These are phyloP conservation scores for Drosophila suboccidentalis DNA, from an alignment of 2,888 invertebrate genomes.

Conservation along the genomic window DNA sequence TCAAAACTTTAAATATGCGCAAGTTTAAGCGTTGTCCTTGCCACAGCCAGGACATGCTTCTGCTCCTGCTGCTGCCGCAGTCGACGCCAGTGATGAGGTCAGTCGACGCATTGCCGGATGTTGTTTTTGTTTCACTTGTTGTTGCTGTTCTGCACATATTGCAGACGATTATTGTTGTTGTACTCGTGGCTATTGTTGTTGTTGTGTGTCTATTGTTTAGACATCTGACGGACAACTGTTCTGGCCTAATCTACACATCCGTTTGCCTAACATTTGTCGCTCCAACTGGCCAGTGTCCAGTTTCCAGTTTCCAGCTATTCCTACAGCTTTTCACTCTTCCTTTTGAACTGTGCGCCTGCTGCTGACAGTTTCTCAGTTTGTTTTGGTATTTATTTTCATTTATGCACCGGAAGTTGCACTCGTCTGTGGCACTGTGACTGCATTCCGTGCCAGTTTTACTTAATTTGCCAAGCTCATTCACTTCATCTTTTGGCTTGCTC, in stretches of 20 bases:
- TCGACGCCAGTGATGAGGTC: constrained; percentile 61
- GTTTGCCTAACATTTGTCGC: constrained; percentile 75
- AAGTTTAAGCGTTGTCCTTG: constrained; percentile 70
- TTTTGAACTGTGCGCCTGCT: constrained; percentile 34
- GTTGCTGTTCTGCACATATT: constrained; percentile 64
- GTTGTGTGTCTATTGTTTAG: constrained; percentile 71
- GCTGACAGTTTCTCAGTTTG: constrained; percentile 60
- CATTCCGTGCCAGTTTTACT: constrained; percentile 57
- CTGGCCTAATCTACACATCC: constrained; percentile 77
- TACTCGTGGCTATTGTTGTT: constrained; percentile 34
- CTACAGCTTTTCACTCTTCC: constrained; percentile 20
- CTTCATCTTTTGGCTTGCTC: constrained; percentile 14
- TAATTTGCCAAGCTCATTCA: constrained; percentile 59
- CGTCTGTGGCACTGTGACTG: constrained; percentile 43
- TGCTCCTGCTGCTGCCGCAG: constrained; percentile 18
- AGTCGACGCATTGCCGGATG: constrained; percentile 70
- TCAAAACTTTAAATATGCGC: constrained; percentile 82
- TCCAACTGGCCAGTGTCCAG: constrained; percentile 47
- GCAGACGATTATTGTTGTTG: constrained; percentile 51
- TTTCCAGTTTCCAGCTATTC: constrained; percentile 13
- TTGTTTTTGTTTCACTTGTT: constrained; percentile 44
- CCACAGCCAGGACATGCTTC: constrained; percentile 37
- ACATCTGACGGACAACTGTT: constrained; percentile 63
- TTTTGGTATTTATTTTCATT: constrained; percentile 73
- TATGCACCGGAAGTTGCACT: constrained; percentile 78